Conservation (phyloP, 2,797 vertebrate genomes). For the Masticophis lateralis region DNA sequence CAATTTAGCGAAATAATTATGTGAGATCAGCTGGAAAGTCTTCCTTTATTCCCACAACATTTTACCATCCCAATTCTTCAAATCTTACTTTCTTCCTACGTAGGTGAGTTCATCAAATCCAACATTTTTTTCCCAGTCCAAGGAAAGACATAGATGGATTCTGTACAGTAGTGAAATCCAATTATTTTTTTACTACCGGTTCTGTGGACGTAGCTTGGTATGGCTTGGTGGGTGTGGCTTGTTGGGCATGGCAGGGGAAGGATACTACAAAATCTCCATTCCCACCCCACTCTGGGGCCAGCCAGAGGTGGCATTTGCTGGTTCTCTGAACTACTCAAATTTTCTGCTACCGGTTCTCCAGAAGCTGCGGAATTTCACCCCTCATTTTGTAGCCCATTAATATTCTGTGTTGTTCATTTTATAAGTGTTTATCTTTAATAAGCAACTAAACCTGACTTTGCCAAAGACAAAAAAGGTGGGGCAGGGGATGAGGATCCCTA, state of each 20-base stretch:
- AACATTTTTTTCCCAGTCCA: conserved; percentile 51
- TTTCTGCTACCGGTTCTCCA: too few species aligned
- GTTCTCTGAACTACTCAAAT: too few species aligned
- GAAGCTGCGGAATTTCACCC: too few species aligned
- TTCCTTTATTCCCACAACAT: conserved; percentile 64
- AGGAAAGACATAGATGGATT: conserved; percentile 69
- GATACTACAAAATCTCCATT: too few species aligned
- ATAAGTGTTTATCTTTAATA: conserved; percentile 68
- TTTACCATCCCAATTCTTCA: conserved; percentile 68
- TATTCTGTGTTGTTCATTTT: conserved; percentile 61
- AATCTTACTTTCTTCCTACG: conserved; percentile 72
- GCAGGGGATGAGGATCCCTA: background rate
- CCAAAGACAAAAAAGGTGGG: conserved; percentile 49
- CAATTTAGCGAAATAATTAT: conserved; percentile 52
- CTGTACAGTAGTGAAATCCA: conserved; percentile 13
- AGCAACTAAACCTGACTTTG: conserved; percentile 71
- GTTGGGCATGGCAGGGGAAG: too few species aligned
- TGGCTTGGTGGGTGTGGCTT: too few species aligned
- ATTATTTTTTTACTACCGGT: too few species aligned
- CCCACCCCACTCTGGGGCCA: too few species aligned
- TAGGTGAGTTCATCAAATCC: conserved; percentile 68
- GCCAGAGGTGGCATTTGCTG: too few species aligned
- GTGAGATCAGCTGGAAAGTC: conserved; percentile 52
- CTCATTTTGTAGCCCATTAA: conserved; percentile 57
- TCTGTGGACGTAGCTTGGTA: too few species aligned